Conservation (phyloP, 2,113 vertebrate genomes). For the Daubentonia madagascariensis region DNA sequence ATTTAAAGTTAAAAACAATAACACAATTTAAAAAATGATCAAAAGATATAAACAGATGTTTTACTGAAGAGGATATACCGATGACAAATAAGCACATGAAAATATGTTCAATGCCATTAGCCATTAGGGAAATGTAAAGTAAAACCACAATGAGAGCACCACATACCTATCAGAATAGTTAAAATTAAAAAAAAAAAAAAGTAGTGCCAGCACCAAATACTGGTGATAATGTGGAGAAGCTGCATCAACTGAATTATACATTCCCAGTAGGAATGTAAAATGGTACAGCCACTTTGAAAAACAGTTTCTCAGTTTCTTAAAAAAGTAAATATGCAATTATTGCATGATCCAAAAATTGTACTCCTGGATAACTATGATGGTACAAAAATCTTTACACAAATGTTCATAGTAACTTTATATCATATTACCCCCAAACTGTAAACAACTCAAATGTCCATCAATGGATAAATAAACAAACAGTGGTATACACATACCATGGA, state of each 20-base stretch:
- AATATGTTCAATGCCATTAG: background rate
- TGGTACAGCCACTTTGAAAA: background rate
- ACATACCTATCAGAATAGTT: background rate
- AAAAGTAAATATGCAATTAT: background rate
- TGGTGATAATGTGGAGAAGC: background rate
- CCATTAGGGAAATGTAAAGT: background rate
- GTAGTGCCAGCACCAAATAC: background rate
- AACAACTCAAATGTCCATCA: background rate
- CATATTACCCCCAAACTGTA: background rate
- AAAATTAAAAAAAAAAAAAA: background rate
- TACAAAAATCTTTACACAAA: background rate
- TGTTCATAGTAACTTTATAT: background rate
- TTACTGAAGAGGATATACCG: background rate
- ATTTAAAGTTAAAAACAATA: background rate
- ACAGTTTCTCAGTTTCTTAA: background rate
- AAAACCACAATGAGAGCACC: background rate
- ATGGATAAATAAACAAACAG: background rate
- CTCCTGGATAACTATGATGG: background rate
- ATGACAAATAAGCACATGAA: background rate
- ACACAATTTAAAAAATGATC: background rate
- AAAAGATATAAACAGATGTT: background rate
- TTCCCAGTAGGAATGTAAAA: background rate
- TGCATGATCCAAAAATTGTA: background rate
- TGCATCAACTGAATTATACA: background rate
- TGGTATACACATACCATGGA: background rate